Evolutionary conservation across 2,797 vertebrate species (phyloP).

Genomic region (Tadarida brasiliensis): DNA sequence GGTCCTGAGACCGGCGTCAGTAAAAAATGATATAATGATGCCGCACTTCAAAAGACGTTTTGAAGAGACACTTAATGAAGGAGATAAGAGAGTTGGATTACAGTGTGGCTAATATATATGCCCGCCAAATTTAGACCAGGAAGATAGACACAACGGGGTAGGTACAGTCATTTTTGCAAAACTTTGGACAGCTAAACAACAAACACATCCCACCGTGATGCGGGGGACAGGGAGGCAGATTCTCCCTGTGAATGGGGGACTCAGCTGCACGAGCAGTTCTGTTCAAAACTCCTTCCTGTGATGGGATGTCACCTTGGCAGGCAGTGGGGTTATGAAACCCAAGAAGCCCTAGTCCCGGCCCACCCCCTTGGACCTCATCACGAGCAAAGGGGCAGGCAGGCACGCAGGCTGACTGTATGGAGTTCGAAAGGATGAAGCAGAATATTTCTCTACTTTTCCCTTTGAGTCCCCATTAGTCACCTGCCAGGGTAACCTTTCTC

Average conservation of each 20-base stretch:
- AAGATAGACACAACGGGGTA: background rate
- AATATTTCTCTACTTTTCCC: background rate
- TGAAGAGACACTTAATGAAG: slow-evolving; percentile 67
- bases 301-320: background rate
- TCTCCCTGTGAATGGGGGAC: background rate
- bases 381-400: background rate
- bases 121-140: background rate
- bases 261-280: background rate
- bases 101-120: background rate
- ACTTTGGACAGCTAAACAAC: slow-evolving; percentile 42
- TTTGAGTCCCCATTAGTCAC: background rate
- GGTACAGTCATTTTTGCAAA: background rate
- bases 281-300: background rate
- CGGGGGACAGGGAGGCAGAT: background rate
- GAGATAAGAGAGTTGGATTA: background rate
- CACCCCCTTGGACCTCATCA: background rate
- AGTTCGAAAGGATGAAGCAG: background rate
- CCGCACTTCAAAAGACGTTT: slow-evolving; percentile 33
- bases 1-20: slow-evolving; percentile 52
- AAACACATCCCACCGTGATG: background rate
- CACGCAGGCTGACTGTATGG: background rate
- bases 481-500: background rate
- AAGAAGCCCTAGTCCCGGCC: background rate
- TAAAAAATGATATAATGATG: slow-evolving; percentile 58
- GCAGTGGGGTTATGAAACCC: background rate